Conservation (phyloP, 2,797 vertebrate species). For the Protosalanx chinensis region DNA sequence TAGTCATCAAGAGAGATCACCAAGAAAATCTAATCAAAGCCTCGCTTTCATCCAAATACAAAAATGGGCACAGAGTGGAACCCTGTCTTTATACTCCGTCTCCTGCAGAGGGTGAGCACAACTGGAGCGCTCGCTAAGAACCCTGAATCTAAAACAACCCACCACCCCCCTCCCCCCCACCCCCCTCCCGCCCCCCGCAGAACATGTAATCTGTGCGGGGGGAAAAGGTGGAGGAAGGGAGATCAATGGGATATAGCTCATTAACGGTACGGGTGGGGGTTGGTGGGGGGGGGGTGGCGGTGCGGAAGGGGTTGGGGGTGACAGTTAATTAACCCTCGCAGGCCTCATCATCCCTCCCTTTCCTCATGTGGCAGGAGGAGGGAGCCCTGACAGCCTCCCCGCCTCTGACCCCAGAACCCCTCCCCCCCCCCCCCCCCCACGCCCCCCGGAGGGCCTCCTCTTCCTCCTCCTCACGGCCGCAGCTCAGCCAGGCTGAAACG, state of each 20-base stretch:
- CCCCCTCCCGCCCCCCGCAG: conserved; percentile 18
- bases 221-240: conserved; percentile 4
- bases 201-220: conserved; percentile 41
- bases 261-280: conserved; percentile 39
- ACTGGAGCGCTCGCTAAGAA: conserved; percentile 25
- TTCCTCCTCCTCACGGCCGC: background rate
- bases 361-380: background rate
- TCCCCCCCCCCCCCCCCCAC: no score
- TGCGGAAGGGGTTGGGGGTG: conserved; percentile 30
- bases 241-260: conserved; percentile 56
- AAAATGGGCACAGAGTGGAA: conserved; percentile 29
- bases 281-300: no score
- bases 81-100: background rate
- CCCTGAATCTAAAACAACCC: conserved; percentile 24
- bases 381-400: background rate
- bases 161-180: conserved; percentile 19
- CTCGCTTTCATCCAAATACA: conserved; percentile 36
- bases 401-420: background rate
- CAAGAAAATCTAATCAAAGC: background rate
- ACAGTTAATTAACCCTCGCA: conserved; percentile 61
- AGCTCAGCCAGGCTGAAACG: background rate
- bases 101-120: background rate
- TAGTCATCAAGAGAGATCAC: no score
- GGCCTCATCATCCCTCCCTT: conserved; percentile 10
- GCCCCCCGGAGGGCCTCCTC: background rate